A percentile compares a stretch with the other conserved stretches of the same genome.
Conservation (phyloP, 2,797 vertebrate species). For the Xenentodon cancila region DNA sequence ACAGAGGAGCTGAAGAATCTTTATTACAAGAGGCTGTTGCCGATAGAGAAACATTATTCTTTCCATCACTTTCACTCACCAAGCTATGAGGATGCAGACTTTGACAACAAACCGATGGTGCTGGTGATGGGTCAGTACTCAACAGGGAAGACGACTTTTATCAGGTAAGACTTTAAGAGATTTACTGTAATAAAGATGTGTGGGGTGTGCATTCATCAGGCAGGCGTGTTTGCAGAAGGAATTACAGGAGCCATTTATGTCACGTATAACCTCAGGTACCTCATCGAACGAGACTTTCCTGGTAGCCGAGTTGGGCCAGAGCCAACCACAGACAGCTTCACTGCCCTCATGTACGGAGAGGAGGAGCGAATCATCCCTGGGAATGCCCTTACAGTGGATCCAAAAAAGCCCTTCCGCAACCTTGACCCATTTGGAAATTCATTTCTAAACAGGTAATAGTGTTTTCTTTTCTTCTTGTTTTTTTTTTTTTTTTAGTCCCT, state of each 20-base stretch:
- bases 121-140: slow-evolving; percentile 92
- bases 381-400: slow-evolving; percentile 90
- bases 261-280: slow-evolving; percentile 75
- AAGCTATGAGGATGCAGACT: slow-evolving; percentile 88
- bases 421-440: slow-evolving; percentile 90
- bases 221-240: neutral
- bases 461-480: too few relatives aligned
- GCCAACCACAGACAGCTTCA: slow-evolving; percentile 92
- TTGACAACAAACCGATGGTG: slow-evolving; percentile 91
- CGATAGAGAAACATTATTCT: slow-evolving; percentile 86
- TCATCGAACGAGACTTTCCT: slow-evolving; percentile 90
- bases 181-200: too few relatives aligned
- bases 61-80: slow-evolving; percentile 90
- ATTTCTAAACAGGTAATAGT: slow-evolving; percentile 89
- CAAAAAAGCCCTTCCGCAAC: slow-evolving; percentile 90
- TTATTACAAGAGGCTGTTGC: slow-evolving; percentile 86
- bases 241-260: neutral
- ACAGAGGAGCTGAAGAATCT: slow-evolving; percentile 88
- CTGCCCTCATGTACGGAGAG: slow-evolving; percentile 89
- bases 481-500: too few relatives aligned
- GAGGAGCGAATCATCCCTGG: slow-evolving; percentile 85
- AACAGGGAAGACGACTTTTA: slow-evolving; percentile 92
- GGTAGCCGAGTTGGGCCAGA: slow-evolving; percentile 91
- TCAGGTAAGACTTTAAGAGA: slow-evolving; percentile 71
- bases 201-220: neutral